Evolutionary conservation across 2,797 vertebrate species (phyloP).

Genomic region (Gastrophryne carolinensis): DNA sequence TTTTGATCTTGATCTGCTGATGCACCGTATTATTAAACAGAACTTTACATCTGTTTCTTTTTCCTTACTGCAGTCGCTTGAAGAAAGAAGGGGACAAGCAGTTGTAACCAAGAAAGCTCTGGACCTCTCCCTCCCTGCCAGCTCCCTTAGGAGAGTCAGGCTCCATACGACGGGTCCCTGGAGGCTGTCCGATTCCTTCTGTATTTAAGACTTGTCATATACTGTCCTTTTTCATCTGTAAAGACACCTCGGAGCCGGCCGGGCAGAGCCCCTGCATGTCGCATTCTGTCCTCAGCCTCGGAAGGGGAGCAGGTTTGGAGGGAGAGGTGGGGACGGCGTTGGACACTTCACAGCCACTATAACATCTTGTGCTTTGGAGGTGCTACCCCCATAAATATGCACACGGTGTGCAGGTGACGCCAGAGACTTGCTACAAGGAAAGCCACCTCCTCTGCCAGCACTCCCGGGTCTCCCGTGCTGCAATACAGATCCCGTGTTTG

Average conservation of each 20-base stretch:
- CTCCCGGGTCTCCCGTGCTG: conserved; percentile 82
- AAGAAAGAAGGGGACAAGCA: conserved; percentile 99
- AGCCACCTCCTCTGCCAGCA: conserved; percentile 63
- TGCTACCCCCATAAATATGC: conserved; percentile 87
- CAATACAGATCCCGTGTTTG: conserved; percentile 93
- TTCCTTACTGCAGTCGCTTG: conserved; percentile 84
- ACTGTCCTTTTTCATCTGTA: conserved; percentile 77
- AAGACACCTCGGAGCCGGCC: conserved; percentile 85
- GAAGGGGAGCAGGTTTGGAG: conserved; percentile 64
- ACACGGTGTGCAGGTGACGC: conserved; percentile 80
- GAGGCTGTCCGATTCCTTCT: conserved; percentile 62
- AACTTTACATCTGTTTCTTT: neutral
- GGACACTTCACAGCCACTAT: conserved; percentile 52
- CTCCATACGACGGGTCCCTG: conserved; percentile 53
- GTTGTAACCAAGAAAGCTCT: conserved; percentile 76
- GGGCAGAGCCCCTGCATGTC: conserved; percentile 89
- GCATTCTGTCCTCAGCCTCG: conserved; percentile 69
- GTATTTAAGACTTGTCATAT: conserved; percentile 75
- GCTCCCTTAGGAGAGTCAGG: conserved; percentile 52
- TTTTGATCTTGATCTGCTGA: no score
- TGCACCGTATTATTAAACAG: no score
- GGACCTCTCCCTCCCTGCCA: conserved; percentile 26
- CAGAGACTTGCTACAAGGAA: conserved; percentile 64
- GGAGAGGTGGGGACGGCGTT: conserved; percentile 77
- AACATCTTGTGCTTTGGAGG: conserved; percentile 82